Evolutionary conservation across 1,140 invertebrate species (phyloP).

Genomic region (Camponotus floridanus): DNA sequence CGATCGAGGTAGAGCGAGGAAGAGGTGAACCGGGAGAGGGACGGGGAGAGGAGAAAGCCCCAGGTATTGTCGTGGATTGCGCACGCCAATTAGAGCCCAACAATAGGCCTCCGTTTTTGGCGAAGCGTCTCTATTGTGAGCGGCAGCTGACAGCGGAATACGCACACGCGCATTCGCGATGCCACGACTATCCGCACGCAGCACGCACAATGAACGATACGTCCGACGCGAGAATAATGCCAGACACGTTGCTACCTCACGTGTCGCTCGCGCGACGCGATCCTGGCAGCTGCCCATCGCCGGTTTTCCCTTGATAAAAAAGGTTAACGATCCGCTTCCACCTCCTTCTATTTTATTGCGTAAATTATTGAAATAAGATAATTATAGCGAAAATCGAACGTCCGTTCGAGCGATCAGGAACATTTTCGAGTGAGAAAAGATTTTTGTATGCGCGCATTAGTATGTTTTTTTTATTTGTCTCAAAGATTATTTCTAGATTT

Average conservation of each 20-base stretch:
- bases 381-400: too few relatives aligned
- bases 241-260: constrained; percentile 57
- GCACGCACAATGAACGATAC: constrained; percentile 69
- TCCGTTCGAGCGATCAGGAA: too few relatives aligned
- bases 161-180: constrained; percentile 47
- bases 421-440: too few relatives aligned
- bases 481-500: not conserved
- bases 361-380: too few relatives aligned
- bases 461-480: not conserved
- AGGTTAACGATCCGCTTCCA: constrained; percentile 38
- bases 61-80: constrained; percentile 63
- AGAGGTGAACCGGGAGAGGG: not conserved
- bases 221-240: constrained; percentile 57
- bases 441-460: too few relatives aligned
- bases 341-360: not conserved
- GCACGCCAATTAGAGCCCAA: constrained; percentile 70
- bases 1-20: constrained; percentile 36
- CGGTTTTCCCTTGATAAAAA: constrained; percentile 31
- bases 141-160: constrained; percentile 69
- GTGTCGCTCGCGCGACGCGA: constrained; percentile 35
- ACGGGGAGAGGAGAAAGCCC: constrained; percentile 14
- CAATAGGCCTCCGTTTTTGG: constrained; percentile 70
- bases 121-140: constrained; percentile 69
- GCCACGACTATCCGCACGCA: constrained; percentile 44
- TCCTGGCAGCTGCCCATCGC: constrained; percentile 53